Evolutionary conservation across 2,888 invertebrate species (phyloP), one percentile per base, ranked within the genome.

Genomic region (Epirrhoe tristata): DNA sequence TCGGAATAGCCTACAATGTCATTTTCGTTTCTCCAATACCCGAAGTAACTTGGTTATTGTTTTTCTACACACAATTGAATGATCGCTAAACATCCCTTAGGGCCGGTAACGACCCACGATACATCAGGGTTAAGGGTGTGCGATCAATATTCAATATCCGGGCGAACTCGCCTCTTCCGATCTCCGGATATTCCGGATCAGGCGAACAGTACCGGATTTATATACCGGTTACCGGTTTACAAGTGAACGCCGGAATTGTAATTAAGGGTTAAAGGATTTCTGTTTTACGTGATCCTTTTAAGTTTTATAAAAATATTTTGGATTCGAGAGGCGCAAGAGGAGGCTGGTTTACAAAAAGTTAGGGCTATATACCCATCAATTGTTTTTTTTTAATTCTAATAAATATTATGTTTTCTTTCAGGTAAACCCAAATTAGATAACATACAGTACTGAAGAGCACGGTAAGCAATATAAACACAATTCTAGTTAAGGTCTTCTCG

Each of bases 101-200:
- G 87, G 85, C 81, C 84, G 79, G 86, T 86, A 86, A 88, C 88
- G 85, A 87, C 81, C 80, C 80, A 66, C 86, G 83, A 89, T 91
- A 91, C 88, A 87, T 91, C 90, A 91, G 89, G 87, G 91, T 89
- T 91, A 90, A 90, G 93, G 90, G 91, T 87, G 83, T 85, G 76
- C 90, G 92, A 91, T 93, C 93, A 91, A 93, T 93, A 93, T 92
- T 92, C 92, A 93, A 93, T 93, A 93, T 93, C 93, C 93, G 92
- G 87, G 74, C 81, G 86, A 88, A 91, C 92, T 91, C 89, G 87
- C 85, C 86, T 89, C 89, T 92, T 93, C 92, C 93, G 88, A 88
- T 86, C 84, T 74, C 86, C 90, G 89, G 91, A 83, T 82, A 83
- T 81, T 76, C 79, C 79, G 80, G 81, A 87, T 86, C 86, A 82